Evolutionary conservation across 2,888 invertebrate species (phyloP).

Genomic region (Drosophila multiciliata): DNA sequence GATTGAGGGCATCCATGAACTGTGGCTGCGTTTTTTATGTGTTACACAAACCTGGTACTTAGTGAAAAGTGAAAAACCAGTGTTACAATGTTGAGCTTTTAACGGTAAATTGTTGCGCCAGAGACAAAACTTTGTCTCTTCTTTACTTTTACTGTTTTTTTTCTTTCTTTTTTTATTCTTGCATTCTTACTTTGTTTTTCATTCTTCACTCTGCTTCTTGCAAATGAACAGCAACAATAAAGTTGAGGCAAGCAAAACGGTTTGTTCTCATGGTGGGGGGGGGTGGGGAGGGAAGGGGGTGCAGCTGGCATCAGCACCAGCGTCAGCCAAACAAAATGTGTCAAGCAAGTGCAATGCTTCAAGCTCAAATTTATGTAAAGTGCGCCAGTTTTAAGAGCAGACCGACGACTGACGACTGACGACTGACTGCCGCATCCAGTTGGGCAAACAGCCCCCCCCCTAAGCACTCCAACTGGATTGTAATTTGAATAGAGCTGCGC

Average conservation of each 20-base stretch:
- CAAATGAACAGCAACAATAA: slow-evolving; percentile 68
- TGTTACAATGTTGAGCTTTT: slow-evolving; percentile 76
- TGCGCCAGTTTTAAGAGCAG: slow-evolving; percentile 50
- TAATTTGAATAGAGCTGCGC: slow-evolving; percentile 53
- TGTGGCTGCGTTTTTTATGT: slow-evolving; percentile 60
- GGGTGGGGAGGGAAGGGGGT: background rate
- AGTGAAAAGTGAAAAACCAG: slow-evolving; percentile 78
- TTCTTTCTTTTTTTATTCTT: background rate
- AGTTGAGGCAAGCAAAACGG: slow-evolving; percentile 37
- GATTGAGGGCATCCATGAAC: slow-evolving; percentile 1
- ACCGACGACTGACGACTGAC: background rate
- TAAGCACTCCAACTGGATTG: slow-evolving; percentile 49
- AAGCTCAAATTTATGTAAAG: slow-evolving; percentile 74
- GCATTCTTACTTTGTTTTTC: background rate
- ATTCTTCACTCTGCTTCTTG: slow-evolving; percentile 14
- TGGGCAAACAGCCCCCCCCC: background rate
- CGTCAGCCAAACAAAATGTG: slow-evolving; percentile 68
- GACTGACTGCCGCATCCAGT: slow-evolving; percentile 1
- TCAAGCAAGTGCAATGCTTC: slow-evolving; percentile 75
- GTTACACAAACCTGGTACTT: slow-evolving; percentile 74
- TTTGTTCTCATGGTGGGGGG: background rate
- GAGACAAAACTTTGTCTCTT: slow-evolving; percentile 60
- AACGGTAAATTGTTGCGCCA: slow-evolving; percentile 73
- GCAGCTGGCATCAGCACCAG: slow-evolving; percentile 16
- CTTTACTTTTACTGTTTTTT: background rate